Base-by-base conservation (phyloP, 1,140 invertebrate genomes). In the Ylistrum balloti region DNA sequence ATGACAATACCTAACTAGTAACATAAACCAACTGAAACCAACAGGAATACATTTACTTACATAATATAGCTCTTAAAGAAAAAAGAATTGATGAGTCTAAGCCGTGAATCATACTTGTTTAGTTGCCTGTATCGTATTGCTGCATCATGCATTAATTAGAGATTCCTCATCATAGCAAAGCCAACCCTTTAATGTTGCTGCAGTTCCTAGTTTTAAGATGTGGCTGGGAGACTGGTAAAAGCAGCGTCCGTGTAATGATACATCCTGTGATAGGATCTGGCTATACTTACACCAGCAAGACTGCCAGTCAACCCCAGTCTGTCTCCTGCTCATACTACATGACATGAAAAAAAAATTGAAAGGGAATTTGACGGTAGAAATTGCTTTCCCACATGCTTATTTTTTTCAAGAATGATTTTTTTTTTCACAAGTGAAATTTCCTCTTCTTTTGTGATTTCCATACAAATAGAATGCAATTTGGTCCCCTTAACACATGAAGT, bases 101-200 rank as follows among this genome's bases (percentile, higher is more conserved):
- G 13, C 5, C 5, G 35, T 38, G 5, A 5, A 38, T 38, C 13
- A 38, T 13, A 38, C 41, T 45, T 45, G 9, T 45, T 45, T 17
- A 13, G 41, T 45, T 45, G 41, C 17, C 9, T 45, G 9, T 38
- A 38, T 38, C 5, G 13, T 38, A 38, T 13, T 7, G 35, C 13
- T 13, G 13, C 35, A 38, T 5, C 13, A 38, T 38, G 35, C 35
- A 38, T 45, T 17, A 45, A 45, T 45, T 3, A 74, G n/a, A 74
- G n/a, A 17, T 9, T 15, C 20, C 17, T 45, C 17, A 9, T 74
- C 56, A 74, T 74, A 74, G 56, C 56, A 74, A 2, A 74, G 22
- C 56, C 56, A 28, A 74, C 56, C 56, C 56, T 74, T 74, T 74
- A 28, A 74, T 74, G 56, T n/a, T 74, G 56, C 56, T 74, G 56